Evolutionary conservation across 2,888 invertebrate species (phyloP).

Genomic region (Eupithecia exiguata): DNA sequence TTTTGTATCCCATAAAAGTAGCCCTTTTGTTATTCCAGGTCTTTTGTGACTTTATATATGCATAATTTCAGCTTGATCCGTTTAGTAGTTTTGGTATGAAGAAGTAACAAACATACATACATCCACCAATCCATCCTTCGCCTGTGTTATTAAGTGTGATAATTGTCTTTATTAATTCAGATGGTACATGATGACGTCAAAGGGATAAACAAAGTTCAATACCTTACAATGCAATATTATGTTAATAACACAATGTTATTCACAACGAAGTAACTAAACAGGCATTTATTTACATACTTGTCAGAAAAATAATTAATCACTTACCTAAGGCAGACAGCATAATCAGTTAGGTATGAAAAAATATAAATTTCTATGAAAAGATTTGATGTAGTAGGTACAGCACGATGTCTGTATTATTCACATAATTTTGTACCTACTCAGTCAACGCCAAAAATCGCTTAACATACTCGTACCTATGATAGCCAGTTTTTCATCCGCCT

Average conservation of each 20-base stretch:
- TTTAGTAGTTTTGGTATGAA: not conserved
- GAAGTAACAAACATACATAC: not conserved
- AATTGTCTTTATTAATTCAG: not conserved
- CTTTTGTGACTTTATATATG: too few species aligned
- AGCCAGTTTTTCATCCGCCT: too few species aligned
- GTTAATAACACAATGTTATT: not conserved
- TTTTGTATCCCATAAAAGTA: too few species aligned
- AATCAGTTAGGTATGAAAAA: not conserved
- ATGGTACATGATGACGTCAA: not conserved
- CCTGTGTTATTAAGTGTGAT: not conserved
- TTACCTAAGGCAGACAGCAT: not conserved
- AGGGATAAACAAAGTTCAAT: not conserved
- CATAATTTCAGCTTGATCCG: not conserved
- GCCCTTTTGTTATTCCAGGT: too few species aligned
- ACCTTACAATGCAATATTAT: not conserved
- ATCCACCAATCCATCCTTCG: not conserved
- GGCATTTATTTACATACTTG: not conserved
- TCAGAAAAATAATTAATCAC: not conserved
- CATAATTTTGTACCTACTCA: not conserved
- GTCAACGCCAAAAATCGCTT: not conserved
- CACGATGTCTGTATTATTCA: not conserved
- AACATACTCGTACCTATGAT: too few species aligned
- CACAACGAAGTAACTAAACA: not conserved
- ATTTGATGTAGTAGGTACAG: not conserved
- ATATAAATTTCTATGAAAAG: not conserved